These are phyloP conservation scores for Drosophila fulvimacula DNA, from an alignment of 2,888 invertebrate species.

Conservation along the genomic window DNA sequence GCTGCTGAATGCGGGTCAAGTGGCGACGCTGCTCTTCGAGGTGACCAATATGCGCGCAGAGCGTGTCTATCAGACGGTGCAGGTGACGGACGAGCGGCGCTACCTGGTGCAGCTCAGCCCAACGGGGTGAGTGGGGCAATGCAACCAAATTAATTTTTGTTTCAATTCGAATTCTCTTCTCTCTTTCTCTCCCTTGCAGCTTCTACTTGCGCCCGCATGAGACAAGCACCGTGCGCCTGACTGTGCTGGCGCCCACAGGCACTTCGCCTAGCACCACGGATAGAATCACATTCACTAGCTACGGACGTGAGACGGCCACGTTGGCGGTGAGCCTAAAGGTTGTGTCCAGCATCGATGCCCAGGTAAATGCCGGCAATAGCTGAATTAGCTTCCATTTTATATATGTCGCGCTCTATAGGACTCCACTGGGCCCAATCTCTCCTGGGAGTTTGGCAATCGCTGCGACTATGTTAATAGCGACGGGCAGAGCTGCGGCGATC, in stretches of 20 bases:
- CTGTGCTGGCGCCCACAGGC: constrained; percentile 85
- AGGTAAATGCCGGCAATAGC: constrained; percentile 62
- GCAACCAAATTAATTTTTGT: neutral
- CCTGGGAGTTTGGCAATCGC: constrained; percentile 88
- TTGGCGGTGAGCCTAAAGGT: constrained; percentile 85
- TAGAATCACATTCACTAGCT: constrained; percentile 87
- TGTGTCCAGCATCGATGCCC: constrained; percentile 73
- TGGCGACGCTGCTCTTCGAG: constrained; percentile 87
- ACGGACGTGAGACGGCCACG: constrained; percentile 83
- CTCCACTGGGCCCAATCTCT: constrained; percentile 86
- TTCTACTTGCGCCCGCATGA: constrained; percentile 83
- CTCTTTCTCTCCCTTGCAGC: constrained; percentile 45
- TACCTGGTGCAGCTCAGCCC: constrained; percentile 87
- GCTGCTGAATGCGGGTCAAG: constrained; percentile 82
- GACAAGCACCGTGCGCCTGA: constrained; percentile 87
- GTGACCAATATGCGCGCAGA: constrained; percentile 89
- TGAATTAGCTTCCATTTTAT: too few species aligned
- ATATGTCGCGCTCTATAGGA: constrained; percentile 82
- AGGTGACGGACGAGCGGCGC: constrained; percentile 87
- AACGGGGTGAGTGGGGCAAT: constrained; percentile 65
- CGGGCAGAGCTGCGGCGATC: constrained; percentile 87
- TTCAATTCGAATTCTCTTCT: neutral
- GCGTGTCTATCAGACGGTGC: constrained; percentile 86
- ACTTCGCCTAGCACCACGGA: constrained; percentile 87
- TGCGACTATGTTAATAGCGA: constrained; percentile 85